phyloP scores from a whole-genome alignment of 53 echinoderm and acorn worm species.

The Holothuria scabra region DNA sequence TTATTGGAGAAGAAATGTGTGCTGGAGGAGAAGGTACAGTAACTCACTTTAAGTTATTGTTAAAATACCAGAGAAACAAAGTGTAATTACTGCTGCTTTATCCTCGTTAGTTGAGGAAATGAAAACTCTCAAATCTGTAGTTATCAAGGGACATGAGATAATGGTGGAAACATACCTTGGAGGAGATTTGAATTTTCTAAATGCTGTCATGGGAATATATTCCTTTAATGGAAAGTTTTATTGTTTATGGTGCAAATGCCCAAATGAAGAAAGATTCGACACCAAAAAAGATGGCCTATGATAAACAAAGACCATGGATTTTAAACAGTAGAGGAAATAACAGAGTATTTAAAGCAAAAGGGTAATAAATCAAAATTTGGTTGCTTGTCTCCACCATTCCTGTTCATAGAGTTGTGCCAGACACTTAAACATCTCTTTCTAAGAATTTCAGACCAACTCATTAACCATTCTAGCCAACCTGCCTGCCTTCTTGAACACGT shows the following conservation, averaged over 20 bases:
- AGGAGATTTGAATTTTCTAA: conserved; percentile 10
- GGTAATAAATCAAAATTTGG: neutral
- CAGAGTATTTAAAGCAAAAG: neutral
- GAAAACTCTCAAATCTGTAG: neutral
- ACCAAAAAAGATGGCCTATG: neutral
- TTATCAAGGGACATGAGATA: neutral
- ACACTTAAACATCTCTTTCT: conserved; percentile 31
- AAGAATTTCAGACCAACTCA: conserved; percentile 23
- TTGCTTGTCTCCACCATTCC: conserved; percentile 14
- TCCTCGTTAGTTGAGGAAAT: neutral
- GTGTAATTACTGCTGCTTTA: neutral
- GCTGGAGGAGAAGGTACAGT: conserved; percentile 2
- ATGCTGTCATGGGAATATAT: neutral
- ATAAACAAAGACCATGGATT: neutral
- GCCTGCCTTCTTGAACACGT: no score
- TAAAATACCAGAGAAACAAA: conserved; percentile 6
- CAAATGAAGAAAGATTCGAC: neutral
- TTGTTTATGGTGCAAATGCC: conserved; percentile 6
- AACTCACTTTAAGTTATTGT: neutral
- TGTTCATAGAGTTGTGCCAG: conserved; percentile 24
- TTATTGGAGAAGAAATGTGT: conserved; percentile 4
- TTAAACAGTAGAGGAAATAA: neutral
- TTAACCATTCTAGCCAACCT: no score
- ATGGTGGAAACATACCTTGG: conserved; percentile 9
- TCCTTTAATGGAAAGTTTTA: conserved; percentile 1